phyloP scores from a whole-genome alignment of 2,888 invertebrate species.

The Seira ritae region DNA sequence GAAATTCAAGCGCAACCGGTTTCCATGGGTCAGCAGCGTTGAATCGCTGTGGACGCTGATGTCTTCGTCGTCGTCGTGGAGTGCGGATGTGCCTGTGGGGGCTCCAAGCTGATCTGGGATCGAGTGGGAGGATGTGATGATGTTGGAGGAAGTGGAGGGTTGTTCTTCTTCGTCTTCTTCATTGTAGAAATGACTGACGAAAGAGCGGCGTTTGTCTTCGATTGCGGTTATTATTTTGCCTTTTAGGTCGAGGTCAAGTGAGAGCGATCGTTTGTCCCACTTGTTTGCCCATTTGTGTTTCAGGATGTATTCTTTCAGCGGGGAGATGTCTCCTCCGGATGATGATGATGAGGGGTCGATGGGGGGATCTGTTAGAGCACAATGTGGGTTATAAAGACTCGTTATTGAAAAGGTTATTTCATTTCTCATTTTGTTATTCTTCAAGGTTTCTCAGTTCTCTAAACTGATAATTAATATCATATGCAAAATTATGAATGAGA shows the following conservation, averaged over 20 bases:
- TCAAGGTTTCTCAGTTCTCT: too few species aligned
- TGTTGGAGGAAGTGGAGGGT: not conserved
- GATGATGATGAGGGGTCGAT: constrained; percentile 60
- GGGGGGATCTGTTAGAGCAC: constrained; percentile 36
- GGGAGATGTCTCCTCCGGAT: constrained; percentile 72
- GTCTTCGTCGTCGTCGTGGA: not conserved
- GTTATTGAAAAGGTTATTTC: not conserved
- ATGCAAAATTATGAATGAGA: too few species aligned
- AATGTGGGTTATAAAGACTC: too few species aligned
- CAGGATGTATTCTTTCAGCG: constrained; percentile 73
- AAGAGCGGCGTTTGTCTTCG: constrained; percentile 70
- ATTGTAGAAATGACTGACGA: constrained; percentile 69
- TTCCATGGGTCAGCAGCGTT: not conserved
- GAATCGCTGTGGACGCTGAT: constrained; percentile 17
- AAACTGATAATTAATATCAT: too few species aligned
- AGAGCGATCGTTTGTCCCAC: constrained; percentile 70
- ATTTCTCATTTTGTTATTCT: not conserved
- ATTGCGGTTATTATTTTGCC: constrained; percentile 71
- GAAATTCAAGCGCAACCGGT: not conserved
- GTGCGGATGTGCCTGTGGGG: not conserved
- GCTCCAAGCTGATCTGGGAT: constrained; percentile 64
- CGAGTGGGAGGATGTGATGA: constrained; percentile 51
- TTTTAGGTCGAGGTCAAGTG: constrained; percentile 71
- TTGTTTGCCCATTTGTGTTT: constrained; percentile 72
- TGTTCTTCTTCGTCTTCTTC: constrained; percentile 60